These are phyloP conservation scores for Phaenicophaeus curvirostris DNA, from an alignment of 2,797 vertebrate genomes.

Conservation along the genomic window DNA sequence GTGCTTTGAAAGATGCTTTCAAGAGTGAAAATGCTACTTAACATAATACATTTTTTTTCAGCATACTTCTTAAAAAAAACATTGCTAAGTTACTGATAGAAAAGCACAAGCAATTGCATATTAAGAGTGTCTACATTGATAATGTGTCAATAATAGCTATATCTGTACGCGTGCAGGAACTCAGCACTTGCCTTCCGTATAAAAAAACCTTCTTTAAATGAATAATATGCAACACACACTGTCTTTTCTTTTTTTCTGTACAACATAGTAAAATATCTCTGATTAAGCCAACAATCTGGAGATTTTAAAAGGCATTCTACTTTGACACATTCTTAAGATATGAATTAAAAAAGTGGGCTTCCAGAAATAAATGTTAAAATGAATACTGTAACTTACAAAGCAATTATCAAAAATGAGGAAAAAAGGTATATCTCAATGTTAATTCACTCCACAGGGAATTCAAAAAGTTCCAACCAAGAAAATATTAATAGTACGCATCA, in stretches of 20 bases:
- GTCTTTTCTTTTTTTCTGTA: not conserved
- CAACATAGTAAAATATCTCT: not conserved
- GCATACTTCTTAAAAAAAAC: not conserved
- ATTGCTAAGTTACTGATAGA: not conserved
- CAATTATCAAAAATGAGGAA: not conserved
- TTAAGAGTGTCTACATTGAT: not conserved
- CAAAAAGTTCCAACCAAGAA: constrained; percentile 17
- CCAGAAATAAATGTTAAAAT: not conserved
- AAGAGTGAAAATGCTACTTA: not conserved
- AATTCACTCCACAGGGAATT: constrained; percentile 23
- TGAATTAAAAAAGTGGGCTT: not conserved
- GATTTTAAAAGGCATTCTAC: not conserved
- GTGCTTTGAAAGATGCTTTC: not conserved
- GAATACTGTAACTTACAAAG: not conserved
- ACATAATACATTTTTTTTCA: not conserved
- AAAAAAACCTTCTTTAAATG: not conserved
- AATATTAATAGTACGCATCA: constrained; percentile 31
- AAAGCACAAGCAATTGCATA: not conserved
- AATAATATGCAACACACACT: not conserved
- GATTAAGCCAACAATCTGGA: not conserved
- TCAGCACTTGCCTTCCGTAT: not conserved
- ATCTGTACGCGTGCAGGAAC: not conserved
- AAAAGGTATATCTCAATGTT: not conserved
- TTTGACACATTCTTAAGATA: not conserved
- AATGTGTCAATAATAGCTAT: not conserved